phyloP scores from a whole-genome alignment of 2,797 vertebrate genomes.

The Rallus crepitans region DNA sequence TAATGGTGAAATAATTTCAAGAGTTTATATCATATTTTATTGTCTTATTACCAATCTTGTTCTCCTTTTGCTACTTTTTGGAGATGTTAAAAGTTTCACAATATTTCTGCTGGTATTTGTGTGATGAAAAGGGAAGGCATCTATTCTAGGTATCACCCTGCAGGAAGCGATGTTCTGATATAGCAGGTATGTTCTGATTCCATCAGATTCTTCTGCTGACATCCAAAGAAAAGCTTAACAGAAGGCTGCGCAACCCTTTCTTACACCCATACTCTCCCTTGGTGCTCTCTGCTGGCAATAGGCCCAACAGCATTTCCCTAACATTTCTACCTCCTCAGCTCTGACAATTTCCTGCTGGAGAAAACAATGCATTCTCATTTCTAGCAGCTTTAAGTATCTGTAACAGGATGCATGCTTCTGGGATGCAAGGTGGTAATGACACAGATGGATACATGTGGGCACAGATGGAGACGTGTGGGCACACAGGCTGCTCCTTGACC shows the following conservation, averaged over 20 bases:
- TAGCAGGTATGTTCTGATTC: not conserved
- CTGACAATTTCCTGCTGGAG: not conserved
- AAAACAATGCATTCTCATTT: not conserved
- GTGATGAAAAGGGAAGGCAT: not conserved
- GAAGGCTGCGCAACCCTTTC: not conserved
- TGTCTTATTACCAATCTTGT: fast-evolving
- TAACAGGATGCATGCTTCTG: not conserved
- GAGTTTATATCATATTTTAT: not conserved
- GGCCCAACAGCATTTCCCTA: not conserved
- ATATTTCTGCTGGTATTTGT: not conserved
- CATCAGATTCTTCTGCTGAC: not conserved
- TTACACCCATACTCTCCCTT: not conserved
- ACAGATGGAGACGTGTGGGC: not conserved
- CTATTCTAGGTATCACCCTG: not conserved
- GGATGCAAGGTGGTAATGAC: not conserved
- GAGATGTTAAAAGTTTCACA: not conserved
- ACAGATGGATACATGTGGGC: not conserved
- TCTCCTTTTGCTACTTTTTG: not conserved
- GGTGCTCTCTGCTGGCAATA: not conserved
- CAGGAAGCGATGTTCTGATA: not conserved
- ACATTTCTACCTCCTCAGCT: not conserved
- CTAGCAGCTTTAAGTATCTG: not conserved
- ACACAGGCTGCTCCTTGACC: not conserved
- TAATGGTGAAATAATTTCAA: not conserved
- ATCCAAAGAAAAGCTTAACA: not conserved